phyloP scores from a whole-genome alignment of 2,113 vertebrate species.

The Galeopterus variegatus region DNA sequence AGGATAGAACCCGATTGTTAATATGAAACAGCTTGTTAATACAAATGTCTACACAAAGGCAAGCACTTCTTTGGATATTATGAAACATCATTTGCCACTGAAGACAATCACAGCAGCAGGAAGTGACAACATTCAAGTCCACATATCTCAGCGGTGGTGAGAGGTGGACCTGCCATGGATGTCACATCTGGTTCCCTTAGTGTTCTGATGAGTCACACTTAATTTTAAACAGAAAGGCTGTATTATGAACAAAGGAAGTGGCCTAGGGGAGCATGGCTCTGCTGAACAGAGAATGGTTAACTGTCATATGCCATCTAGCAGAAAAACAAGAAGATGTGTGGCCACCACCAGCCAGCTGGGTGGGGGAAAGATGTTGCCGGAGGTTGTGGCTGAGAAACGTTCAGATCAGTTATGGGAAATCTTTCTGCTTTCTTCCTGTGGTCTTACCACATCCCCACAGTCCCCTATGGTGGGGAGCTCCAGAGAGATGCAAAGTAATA shows the following conservation, averaged over 20 bases:
- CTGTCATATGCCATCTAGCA: neutral
- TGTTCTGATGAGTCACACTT: slow-evolving; percentile 5
- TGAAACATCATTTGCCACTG: neutral
- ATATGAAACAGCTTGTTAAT: neutral
- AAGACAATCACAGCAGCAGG: neutral
- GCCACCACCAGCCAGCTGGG: rapidly evolving
- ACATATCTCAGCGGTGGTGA: neutral
- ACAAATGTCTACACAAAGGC: neutral
- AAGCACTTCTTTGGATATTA: neutral
- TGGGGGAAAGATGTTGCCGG: neutral
- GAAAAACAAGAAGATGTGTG: neutral
- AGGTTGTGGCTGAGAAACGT: slow-evolving; percentile 54
- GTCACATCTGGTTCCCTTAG: slow-evolving; percentile 48
- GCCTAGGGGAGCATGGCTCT: neutral
- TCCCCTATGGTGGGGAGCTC: neutral
- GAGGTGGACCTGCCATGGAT: neutral
- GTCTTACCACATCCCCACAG: slow-evolving; percentile 58
- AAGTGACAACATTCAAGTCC: neutral
- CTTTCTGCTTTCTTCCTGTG: slow-evolving; percentile 30
- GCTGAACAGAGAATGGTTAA: neutral
- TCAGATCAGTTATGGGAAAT: slow-evolving; percentile 56
- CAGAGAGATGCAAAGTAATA: neutral
- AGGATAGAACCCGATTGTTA: neutral
- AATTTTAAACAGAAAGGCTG: slow-evolving; percentile 43
- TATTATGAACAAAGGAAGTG: slow-evolving; percentile 31